phyloP scores from a whole-genome alignment of 2,113 vertebrate species.

The Grammatotria lemairii region DNA sequence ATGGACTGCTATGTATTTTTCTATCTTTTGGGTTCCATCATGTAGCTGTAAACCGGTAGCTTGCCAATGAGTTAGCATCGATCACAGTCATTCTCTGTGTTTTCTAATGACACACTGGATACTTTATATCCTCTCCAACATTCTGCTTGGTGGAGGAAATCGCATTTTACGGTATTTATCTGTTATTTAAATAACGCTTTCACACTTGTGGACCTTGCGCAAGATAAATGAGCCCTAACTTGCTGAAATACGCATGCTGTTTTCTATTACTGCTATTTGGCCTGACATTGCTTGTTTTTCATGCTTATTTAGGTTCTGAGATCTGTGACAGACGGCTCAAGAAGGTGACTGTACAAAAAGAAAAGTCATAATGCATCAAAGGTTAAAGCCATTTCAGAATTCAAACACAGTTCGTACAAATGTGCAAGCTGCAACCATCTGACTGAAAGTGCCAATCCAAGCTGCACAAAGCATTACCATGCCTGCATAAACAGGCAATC shows the following conservation, averaged over 20 bases:
- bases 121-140: neutral
- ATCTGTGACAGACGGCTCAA: neutral
- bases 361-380: neutral
- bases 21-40: neutral
- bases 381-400: neutral
- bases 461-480: neutral
- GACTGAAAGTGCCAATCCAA: neutral
- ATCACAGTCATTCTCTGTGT: neutral
- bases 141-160: neutral
- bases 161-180: neutral
- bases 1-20: neutral
- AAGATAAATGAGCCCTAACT: neutral
- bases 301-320: neutral
- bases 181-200: neutral
- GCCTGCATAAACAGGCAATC: constrained; percentile 18
- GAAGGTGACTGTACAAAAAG: neutral
- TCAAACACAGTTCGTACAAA: neutral
- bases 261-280: neutral
- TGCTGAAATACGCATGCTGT: neutral
- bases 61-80: neutral
- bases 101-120: neutral
- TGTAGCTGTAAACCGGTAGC: neutral
- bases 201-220: neutral
- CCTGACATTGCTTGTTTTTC: neutral
- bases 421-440: neutral